Evolutionary conservation across 2,797 vertebrate species (phyloP).

Genomic region (Falco peregrinus): DNA sequence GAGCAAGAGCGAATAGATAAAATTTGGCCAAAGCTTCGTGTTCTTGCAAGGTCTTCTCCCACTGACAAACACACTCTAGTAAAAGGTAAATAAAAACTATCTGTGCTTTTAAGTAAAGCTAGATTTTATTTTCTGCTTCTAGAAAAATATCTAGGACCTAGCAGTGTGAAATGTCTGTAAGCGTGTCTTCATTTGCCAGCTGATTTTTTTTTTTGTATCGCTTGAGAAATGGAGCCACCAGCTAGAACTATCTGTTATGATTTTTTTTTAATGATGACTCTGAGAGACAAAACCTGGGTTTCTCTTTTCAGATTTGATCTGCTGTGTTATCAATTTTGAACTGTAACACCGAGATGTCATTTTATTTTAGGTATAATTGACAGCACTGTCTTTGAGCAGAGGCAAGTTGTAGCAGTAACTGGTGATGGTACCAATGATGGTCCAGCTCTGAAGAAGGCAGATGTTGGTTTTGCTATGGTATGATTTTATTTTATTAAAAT

Average conservation of each 20-base stretch:
- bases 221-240: not conserved
- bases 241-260: not conserved
- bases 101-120: not conserved
- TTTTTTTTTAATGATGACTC: not conserved
- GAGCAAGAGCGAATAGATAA: conserved; percentile 99
- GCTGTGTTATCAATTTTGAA: not conserved
- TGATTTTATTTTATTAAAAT: not conserved
- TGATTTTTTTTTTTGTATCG: no score
- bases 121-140: not conserved
- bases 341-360: not conserved
- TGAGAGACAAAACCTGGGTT: not conserved
- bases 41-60: conserved; percentile 97
- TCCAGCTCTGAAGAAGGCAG: conserved; percentile 97
- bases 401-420: conserved; percentile 97
- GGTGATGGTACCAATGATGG: conserved; percentile 98
- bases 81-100: conserved; percentile 85
- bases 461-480: conserved; percentile 99
- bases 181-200: not conserved
- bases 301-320: not conserved
- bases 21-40: conserved; percentile 98
- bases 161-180: not conserved
- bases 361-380: conserved; percentile 93
- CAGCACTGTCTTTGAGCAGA: conserved; percentile 92
- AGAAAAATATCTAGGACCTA: not conserved
- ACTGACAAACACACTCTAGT: conserved; percentile 99